Conservation (phyloP, 2,888 invertebrate genomes). For the Cepaea hortensis region DNA sequence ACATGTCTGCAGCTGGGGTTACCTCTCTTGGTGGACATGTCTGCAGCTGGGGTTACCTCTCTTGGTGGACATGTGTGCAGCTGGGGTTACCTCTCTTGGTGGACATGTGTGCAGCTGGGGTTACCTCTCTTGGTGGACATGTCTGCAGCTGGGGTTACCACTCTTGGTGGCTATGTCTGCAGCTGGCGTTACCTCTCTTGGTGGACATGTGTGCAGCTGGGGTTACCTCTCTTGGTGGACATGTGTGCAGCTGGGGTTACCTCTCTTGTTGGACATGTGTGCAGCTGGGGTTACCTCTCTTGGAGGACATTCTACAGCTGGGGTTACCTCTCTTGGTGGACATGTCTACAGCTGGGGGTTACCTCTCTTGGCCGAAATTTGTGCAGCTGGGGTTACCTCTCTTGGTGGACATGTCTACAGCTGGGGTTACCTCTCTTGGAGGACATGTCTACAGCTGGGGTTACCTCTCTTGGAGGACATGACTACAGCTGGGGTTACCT, state of each 20-base stretch:
- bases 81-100: constrained; percentile 70
- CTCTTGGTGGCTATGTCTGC: constrained; percentile 69
- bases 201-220: constrained; percentile 69
- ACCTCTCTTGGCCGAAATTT: no score
- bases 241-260: constrained; percentile 65
- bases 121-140: constrained; percentile 71
- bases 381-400: no score
- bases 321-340: constrained; percentile 72
- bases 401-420: constrained; percentile 69
- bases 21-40: constrained; percentile 71
- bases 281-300: constrained; percentile 64
- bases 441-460: constrained; percentile 67
- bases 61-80: constrained; percentile 70
- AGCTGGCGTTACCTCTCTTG: constrained; percentile 67
- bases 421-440: constrained; percentile 69
- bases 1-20: constrained; percentile 66
- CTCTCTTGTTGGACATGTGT: constrained; percentile 71
- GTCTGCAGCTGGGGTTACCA: constrained; percentile 64
- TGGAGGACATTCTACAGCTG: constrained; percentile 69
- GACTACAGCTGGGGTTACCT: constrained; percentile 64
- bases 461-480: constrained; percentile 71
- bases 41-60: constrained; percentile 64
- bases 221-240: constrained; percentile 72
- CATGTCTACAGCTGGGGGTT: constrained; percentile 65
- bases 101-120: constrained; percentile 68